Conservation (phyloP, 2,113 vertebrate species). For the Rhinogobius similis region DNA sequence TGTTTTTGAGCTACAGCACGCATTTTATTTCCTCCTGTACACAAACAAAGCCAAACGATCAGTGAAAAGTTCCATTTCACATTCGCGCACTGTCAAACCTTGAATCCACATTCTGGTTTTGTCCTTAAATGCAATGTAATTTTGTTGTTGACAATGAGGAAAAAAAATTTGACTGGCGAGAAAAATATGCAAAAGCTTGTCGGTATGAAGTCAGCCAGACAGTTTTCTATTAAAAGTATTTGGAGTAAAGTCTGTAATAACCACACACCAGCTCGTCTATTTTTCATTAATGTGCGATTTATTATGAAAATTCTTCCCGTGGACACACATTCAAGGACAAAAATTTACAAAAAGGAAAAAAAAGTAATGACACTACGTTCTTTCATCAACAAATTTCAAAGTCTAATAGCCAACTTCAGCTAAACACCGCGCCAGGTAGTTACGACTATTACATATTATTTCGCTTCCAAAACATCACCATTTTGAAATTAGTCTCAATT, state of each 20-base stretch:
- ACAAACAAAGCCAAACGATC: not conserved
- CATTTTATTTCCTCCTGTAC: not conserved
- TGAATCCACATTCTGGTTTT: not conserved
- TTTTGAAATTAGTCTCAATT: slow-evolving; percentile 52
- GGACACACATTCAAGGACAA: not conserved
- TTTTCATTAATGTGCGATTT: too few relatives aligned
- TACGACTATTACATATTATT: not conserved
- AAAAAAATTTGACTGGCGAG: not conserved
- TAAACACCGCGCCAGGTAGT: not conserved
- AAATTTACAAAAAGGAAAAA: not conserved
- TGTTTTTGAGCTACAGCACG: too few relatives aligned
- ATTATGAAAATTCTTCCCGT: too few relatives aligned
- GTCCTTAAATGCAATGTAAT: not conserved
- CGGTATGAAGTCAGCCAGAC: not conserved
- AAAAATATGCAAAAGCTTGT: not conserved
- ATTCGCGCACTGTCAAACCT: not conserved
- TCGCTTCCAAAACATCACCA: slow-evolving; percentile 33
- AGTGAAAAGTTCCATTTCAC: not conserved
- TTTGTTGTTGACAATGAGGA: not conserved
- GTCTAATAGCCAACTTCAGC: not conserved
- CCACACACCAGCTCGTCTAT: too few relatives aligned
- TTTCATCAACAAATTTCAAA: not conserved
- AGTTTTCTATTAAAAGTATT: not conserved
- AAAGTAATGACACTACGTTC: too few relatives aligned
- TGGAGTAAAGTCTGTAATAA: not conserved